Conservation (phyloP, 2,113 vertebrate genomes). For the Ramphastos sulfuratus region DNA sequence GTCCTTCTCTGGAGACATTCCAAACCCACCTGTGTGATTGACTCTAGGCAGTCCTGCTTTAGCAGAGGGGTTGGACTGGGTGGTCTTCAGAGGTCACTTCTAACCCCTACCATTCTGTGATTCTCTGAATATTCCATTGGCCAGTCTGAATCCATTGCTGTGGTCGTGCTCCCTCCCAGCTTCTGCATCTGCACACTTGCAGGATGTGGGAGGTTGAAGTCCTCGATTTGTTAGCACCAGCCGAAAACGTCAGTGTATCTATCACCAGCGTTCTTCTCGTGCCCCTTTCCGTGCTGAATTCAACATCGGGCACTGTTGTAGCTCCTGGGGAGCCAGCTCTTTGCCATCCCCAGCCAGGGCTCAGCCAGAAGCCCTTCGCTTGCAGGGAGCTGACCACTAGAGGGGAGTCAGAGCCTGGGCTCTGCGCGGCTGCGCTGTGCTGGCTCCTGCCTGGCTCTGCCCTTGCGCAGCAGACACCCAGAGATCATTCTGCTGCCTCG, state of each 20-base stretch:
- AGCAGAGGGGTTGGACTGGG: too few relatives aligned
- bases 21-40: too few relatives aligned
- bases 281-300: too few relatives aligned
- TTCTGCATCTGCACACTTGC: too few relatives aligned
- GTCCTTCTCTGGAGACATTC: too few relatives aligned
- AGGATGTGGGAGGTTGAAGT: not conserved
- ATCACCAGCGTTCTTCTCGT: not conserved
- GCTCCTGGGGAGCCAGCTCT: not conserved
- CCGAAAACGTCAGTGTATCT: not conserved
- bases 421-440: rapidly evolving
- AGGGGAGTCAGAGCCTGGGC: not conserved
- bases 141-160: not conserved
- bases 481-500: not conserved
- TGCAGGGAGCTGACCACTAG: constrained; percentile 6
- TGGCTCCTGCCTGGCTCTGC: not conserved
- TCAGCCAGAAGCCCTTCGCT: not conserved
- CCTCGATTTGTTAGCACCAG: not conserved
- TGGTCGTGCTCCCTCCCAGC: not conserved
- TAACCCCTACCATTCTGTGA: too few relatives aligned
- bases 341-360: not conserved
- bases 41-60: too few relatives aligned
- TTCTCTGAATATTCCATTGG: not conserved
- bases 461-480: rapidly evolving
- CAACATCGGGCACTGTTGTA: not conserved
- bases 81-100: too few relatives aligned